Evolutionary conservation across 2,113 vertebrate genomes (phyloP), one percentile per base, ranked within the genome.

Genomic region (Pagrus major): DNA sequence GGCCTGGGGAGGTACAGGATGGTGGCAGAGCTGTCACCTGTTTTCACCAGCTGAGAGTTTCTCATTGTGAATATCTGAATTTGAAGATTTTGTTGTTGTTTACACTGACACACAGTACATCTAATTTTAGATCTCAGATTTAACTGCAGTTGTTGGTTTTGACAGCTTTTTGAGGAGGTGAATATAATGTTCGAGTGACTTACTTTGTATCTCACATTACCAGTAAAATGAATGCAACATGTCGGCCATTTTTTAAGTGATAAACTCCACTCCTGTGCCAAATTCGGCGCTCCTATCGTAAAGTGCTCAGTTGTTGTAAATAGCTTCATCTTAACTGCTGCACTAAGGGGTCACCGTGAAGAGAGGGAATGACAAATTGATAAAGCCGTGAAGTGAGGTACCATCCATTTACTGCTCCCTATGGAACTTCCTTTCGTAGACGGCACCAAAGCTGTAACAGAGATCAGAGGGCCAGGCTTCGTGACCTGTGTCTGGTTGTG

Each of bases 341-440:
- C 71, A 46, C 84, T 59, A n/a, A 58, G 70, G 84, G 81, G 84
- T 90, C 82, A 81, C 71, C 1, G 81, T 58, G 80, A 84, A 89
- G 91, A 93, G 91, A 92, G 87, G 52, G 80, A 94, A 93, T 90
- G 94, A 94, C 89, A 93, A 90, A 90, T 91, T 92, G 92, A 92
- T 89, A 86, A 92, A 83, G 84, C 83, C 44, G 52, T 81, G 82
- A 85, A 92, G 89, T 78, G 86, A 87, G 71, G 74, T 85, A 39
- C 88, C 86, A 83, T 91, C 86, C 88, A 72, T 91, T 92, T 88
- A 89, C 71, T 65, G 89, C 90, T 92, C 86, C 91, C 91, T 31
- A 47, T 78, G 89, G 86, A 90, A 89, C 91, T 87, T 89, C 89
- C 90, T 91, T 29, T 83, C 27, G 67, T 63, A 79, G 89, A 88